phyloP scores from a whole-genome alignment of 2,888 invertebrate genomes.

The Leucozona laternaria region DNA sequence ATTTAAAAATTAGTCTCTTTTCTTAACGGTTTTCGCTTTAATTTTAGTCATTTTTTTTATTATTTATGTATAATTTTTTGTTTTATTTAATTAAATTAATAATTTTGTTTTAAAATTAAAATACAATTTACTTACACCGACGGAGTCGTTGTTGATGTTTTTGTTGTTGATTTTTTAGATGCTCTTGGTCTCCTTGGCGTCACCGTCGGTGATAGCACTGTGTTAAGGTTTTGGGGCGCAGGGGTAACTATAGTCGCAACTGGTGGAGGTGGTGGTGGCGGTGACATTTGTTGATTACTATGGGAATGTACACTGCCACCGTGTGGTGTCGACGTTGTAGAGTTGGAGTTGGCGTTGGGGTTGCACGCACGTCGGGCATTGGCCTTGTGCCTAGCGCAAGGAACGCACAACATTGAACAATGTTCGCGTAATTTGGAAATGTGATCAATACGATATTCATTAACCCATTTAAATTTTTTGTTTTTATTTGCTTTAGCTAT shows the following conservation, averaged over 20 bases:
- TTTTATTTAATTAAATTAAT: slow-evolving; percentile 45
- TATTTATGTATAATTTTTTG: slow-evolving; percentile 30
- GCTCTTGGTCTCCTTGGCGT: slow-evolving; percentile 68
- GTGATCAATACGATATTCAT: slow-evolving; percentile 83
- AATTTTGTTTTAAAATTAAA: slow-evolving; percentile 29
- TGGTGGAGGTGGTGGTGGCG: slow-evolving; percentile 70
- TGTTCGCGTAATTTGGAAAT: slow-evolving; percentile 83
- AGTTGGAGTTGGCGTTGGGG: slow-evolving; percentile 45
- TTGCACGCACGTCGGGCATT: slow-evolving; percentile 76
- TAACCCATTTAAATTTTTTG: slow-evolving; percentile 82
- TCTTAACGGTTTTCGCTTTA: slow-evolving; percentile 46
- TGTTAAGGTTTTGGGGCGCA: slow-evolving; percentile 75
- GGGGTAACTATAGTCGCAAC: slow-evolving; percentile 70
- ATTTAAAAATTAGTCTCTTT: slow-evolving; percentile 68
- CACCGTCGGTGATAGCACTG: slow-evolving; percentile 55
- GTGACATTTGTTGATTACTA: slow-evolving; percentile 68
- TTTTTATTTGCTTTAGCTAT: slow-evolving; percentile 78
- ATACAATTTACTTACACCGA: slow-evolving; percentile 67
- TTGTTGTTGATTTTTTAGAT: slow-evolving; percentile 50
- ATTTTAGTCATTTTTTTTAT: slow-evolving; percentile 36
- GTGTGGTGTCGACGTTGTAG: slow-evolving; percentile 42
- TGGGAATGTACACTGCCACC: slow-evolving; percentile 41
- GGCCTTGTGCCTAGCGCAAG: slow-evolving; percentile 81
- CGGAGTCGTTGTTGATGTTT: slow-evolving; percentile 43
- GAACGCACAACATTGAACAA: slow-evolving; percentile 86